These are phyloP conservation scores for Drosophila sucinea DNA, from an alignment of 1,140 invertebrate species.

Conservation along the genomic window DNA sequence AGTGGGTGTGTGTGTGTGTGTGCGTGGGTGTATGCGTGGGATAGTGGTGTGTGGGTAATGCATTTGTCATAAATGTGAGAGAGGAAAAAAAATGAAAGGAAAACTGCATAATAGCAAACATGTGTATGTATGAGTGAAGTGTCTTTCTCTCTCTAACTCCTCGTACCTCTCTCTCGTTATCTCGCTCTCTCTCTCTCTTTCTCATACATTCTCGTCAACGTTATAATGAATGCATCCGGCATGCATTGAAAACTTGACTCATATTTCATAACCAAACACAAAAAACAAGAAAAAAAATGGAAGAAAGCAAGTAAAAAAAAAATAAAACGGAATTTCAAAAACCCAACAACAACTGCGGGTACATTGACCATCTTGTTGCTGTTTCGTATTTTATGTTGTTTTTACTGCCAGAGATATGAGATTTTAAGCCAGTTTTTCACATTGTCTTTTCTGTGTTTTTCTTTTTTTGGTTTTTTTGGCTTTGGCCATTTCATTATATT, in stretches of 20 bases:
- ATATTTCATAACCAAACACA: slow-evolving; percentile 74
- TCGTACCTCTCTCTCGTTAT: background rate
- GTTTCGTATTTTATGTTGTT: slow-evolving; percentile 38
- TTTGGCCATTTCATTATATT: slow-evolving; percentile 52
- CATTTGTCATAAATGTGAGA: slow-evolving; percentile 68
- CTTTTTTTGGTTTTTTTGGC: slow-evolving; percentile 13
- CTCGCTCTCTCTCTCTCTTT: background rate
- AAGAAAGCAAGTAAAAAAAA: slow-evolving; percentile 27
- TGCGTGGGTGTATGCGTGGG: slow-evolving; percentile 17
- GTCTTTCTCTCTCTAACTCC: background rate
- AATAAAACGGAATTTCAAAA: slow-evolving; percentile 18
- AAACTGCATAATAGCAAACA: slow-evolving; percentile 59
- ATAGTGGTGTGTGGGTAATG: slow-evolving; percentile 36
- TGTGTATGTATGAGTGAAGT: slow-evolving; percentile 48
- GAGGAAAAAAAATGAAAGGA: slow-evolving; percentile 45
- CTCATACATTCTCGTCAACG: slow-evolving; percentile 60
- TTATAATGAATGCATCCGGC: slow-evolving; percentile 81
- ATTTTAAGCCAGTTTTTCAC: slow-evolving; percentile 69
- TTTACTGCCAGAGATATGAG: slow-evolving; percentile 34
- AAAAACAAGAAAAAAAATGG: slow-evolving; percentile 27
- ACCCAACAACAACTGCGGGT: slow-evolving; percentile 36
- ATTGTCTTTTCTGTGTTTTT: slow-evolving; percentile 29
- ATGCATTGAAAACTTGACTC: slow-evolving; percentile 82
- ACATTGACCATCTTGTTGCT: slow-evolving; percentile 78
- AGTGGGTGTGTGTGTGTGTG: slow-evolving; percentile 32